Base-by-base conservation (phyloP, 1,140 invertebrate genomes). In the Penaeus chinensis region DNA sequence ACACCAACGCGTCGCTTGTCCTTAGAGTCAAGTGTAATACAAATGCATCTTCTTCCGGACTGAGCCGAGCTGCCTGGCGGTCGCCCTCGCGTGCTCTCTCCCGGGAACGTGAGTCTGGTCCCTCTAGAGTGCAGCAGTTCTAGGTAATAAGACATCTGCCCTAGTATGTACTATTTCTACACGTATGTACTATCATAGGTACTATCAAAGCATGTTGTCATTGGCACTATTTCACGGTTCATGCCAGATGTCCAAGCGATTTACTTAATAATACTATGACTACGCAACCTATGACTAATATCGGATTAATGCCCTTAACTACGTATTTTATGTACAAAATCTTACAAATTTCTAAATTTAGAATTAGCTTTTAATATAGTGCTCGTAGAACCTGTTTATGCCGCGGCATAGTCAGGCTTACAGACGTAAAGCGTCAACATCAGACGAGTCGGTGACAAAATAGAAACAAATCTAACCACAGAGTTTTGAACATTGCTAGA, bases 261-360 rank as follows among this genome's bases (percentile, higher is more conserved):
- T 80, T 20, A 77, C 80, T 87, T 87, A 82, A 79, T 78, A 78
- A 8, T 74, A 63, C 82, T 82, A 77, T 87, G 86, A 83, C 86
- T 87, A 83, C 86, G 62, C 60, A 82, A 63, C 78, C 79, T 87
- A 87, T 76, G 78, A 54, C 80, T 87, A 87, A 63, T 82, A 87
- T 63, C 78, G 86, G 86, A 87, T 87, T 87, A 87, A 87, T 87
- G 86, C 86, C 86, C 86, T 87, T 87, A 77, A n/a, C 22, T 42
- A 20, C 47, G n/a, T 66, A 27, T 74, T 71, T 27, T 87, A 87
- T 87, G 32, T 87, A 87, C 86, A 87, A 74, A 87, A 87, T 82
- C 71, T 83, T 87, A 87, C 86, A 87, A 87, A 81, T 61, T 11
- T 77, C 62, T n/a, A 54, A 54, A 54, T 54, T 54, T 54, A 54